Base-by-base conservation (phyloP, 1,140 invertebrate genomes). In the Aphelinus certus region DNA sequence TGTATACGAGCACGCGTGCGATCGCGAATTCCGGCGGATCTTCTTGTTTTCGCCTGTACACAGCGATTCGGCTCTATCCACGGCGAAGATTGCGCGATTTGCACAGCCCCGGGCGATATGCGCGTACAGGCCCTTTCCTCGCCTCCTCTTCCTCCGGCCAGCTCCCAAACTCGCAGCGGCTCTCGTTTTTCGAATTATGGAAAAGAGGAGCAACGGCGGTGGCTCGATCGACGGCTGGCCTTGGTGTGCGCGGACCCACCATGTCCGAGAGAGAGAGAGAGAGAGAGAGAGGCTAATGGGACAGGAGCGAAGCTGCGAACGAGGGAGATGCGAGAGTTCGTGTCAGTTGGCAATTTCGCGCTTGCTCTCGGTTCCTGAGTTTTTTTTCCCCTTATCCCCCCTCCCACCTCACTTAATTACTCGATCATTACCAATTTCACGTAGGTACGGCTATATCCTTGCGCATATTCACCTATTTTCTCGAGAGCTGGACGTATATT, bases 311-410 rank as follows among this genome's bases (percentile, higher is more conserved):
- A 57, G 26, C 7, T 43, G n/a, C 43, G 55, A 49, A 43, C 67
- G 67, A 7, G 67, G 45, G 67, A 5, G 9, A 9, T 7, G 48
- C 64, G 7, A 6, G 71, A n/a, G 62, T 61, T 49, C 57, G 57
- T 66, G 72, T 65, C 64, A 51, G 56, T 58, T 26, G 65, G 56
- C 56, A 75, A 75, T 65, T 65, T 73, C 3, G 49, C 58, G 26
- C 70, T 3, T 6, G 65, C 65, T 26, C 26, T 26, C 26, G 26
- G 58, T 69, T 69, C 57, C 58, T 53, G 9, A 53, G 9, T 53
- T 53, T 53, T 53, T 53, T 53, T 53, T 53, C 9, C 26, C 26
- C 26, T 26, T 26, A 26, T 26, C 26, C 26, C 26, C 26, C 26
- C 26, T 26, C 26, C 26, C 26, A 26, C 26, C 26, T 26, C 26